Evolutionary conservation across 1,140 invertebrate genomes (phyloP).

Genomic region (Megalonaias nervosa): DNA sequence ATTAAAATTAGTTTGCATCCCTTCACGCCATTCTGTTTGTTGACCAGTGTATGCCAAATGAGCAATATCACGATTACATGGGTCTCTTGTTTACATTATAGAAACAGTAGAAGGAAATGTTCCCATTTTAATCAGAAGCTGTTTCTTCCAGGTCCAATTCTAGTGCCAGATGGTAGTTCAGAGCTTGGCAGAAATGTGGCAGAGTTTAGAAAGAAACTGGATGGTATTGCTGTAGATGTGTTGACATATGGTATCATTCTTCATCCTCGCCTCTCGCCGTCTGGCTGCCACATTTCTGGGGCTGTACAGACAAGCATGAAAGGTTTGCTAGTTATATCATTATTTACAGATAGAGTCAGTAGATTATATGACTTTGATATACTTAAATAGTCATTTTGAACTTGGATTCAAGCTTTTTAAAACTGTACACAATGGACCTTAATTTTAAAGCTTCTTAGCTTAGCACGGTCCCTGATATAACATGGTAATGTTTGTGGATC

Average conservation of each 20-base stretch:
- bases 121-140: not conserved
- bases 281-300: conserved; percentile 46
- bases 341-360: not conserved
- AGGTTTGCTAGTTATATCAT: conserved; percentile 27
- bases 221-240: conserved; percentile 50
- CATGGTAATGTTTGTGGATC: too few relatives aligned
- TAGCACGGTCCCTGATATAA: too few relatives aligned
- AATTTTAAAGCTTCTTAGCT: too few relatives aligned
- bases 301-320: conserved; percentile 56
- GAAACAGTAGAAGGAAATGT: not conserved
- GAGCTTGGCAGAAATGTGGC: conserved; percentile 40
- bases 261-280: conserved; percentile 47
- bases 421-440: too few relatives aligned
- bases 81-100: too few relatives aligned
- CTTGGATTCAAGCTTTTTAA: too few relatives aligned
- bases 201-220: conserved; percentile 38
- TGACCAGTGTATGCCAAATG: too few relatives aligned
- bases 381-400: not conserved
- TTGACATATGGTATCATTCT: conserved; percentile 57
- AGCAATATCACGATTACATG: too few relatives aligned
- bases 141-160: conserved; percentile 3
- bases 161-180: conserved; percentile 20
- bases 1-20: too few relatives aligned
- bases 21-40: too few relatives aligned
- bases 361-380: not conserved